A percentile compares a stretch with the other conserved stretches of the same genome.
phyloP scores from a whole-genome alignment of 1,140 invertebrate genomes.

The Drosophila watanabei region DNA sequence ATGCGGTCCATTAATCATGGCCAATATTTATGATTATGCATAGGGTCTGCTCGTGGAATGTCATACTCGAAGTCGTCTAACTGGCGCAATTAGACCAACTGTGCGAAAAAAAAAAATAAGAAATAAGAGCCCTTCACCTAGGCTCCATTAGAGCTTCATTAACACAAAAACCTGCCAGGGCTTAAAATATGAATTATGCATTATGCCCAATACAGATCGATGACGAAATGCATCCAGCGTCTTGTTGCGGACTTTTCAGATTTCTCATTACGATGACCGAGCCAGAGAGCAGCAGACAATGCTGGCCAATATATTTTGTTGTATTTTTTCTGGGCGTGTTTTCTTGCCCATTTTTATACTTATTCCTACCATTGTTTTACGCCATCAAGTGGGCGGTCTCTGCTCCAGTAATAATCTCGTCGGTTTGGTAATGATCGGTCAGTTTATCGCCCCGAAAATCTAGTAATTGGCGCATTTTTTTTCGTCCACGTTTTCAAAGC shows the following conservation, averaged over 20 bases:
- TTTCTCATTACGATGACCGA: slow-evolving; percentile 37
- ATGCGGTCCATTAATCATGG: slow-evolving; percentile 59
- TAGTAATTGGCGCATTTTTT: slow-evolving; percentile 60
- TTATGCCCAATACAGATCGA: slow-evolving; percentile 33
- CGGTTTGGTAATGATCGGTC: slow-evolving; percentile 72
- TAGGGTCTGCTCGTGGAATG: slow-evolving; percentile 60
- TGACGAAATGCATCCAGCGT: slow-evolving; percentile 34
- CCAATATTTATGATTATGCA: slow-evolving; percentile 56
- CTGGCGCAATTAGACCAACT: slow-evolving; percentile 47
- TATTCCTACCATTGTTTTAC: slow-evolving; percentile 49
- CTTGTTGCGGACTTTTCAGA: slow-evolving; percentile 33
- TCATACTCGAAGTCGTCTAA: slow-evolving; percentile 55
- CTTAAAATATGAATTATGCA: slow-evolving; percentile 46
- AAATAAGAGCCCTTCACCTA: slow-evolving; percentile 41
- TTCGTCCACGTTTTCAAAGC: slow-evolving; percentile 17
- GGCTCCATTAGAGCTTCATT: slow-evolving; percentile 38
- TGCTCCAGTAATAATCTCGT: slow-evolving; percentile 69
- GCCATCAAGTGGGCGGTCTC: slow-evolving; percentile 51
- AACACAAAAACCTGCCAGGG: slow-evolving; percentile 23
- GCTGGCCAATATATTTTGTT: slow-evolving; percentile 22
- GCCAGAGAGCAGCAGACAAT: slow-evolving; percentile 26
- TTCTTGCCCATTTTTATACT: not conserved
- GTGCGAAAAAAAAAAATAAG: slow-evolving; percentile 13
- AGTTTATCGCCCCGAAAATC: slow-evolving; percentile 74
- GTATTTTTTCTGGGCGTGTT: slow-evolving; percentile 35